A percentile compares a stretch with the other conserved stretches of the same genome.
These are phyloP conservation scores for Idaea straminata DNA, from an alignment of 2,888 invertebrate genomes.

Conservation along the genomic window DNA sequence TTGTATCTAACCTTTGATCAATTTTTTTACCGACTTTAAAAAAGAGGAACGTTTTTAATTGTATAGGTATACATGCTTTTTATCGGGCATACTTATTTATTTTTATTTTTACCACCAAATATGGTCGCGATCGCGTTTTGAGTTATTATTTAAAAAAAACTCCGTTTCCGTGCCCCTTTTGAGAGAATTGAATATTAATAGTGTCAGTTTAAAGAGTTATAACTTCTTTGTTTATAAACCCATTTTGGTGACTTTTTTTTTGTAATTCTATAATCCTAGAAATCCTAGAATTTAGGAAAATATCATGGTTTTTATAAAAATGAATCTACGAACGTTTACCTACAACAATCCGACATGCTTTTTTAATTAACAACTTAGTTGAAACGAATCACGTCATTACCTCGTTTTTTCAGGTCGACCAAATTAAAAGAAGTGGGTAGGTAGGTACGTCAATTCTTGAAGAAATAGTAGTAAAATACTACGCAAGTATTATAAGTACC, in stretches of 20 bases:
- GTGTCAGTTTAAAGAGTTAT: too few species aligned
- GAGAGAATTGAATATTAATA: too few species aligned
- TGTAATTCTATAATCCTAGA: not conserved
- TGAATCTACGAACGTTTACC: not conserved
- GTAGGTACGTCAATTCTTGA: not conserved
- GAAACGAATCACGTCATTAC: not conserved
- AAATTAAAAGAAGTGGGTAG: not conserved
- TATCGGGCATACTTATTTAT: too few species aligned
- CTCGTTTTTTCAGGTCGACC: not conserved
- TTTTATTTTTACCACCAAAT: too few species aligned
- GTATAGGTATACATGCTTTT: too few species aligned
- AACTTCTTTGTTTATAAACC: too few species aligned
- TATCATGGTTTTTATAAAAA: not conserved
- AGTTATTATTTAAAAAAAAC: too few species aligned
- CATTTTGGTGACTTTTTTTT: too few species aligned
- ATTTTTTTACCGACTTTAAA: not conserved
- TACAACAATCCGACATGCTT: not conserved
- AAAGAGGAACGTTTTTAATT: too few species aligned
- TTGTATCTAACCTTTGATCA: not conserved
- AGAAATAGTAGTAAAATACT: not conserved
- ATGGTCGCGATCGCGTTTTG: too few species aligned
- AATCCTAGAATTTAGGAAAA: not conserved
- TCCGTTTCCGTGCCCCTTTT: too few species aligned
- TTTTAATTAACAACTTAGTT: not conserved
- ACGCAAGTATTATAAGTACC: not conserved